Evolutionary conservation across 2,888 invertebrate genomes (phyloP).

Genomic region (Beris chalybata): DNA sequence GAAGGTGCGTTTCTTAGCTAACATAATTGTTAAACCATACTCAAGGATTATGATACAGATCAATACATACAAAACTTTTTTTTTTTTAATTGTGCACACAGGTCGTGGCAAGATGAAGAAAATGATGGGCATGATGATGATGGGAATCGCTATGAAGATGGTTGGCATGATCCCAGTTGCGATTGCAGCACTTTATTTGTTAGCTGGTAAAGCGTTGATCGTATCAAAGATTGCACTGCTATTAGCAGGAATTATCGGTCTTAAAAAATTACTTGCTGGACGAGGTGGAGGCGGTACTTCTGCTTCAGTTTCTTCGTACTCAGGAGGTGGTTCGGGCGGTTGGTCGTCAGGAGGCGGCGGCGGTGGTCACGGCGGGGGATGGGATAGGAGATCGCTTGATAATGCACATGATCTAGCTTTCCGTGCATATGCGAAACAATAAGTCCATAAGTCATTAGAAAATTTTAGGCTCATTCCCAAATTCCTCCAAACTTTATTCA

Average conservation of each 20-base stretch:
- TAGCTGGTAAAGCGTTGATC: conserved; percentile 68
- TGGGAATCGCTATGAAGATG: conserved; percentile 61
- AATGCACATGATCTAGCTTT: conserved; percentile 72
- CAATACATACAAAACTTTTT: background rate
- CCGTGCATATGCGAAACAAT: conserved; percentile 62
- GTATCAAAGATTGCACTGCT: conserved; percentile 68
- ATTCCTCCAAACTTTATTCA: too few species aligned
- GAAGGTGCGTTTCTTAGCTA: conserved; percentile 63
- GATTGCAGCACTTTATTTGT: conserved; percentile 67
- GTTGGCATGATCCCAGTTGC: conserved; percentile 68
- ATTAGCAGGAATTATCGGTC: conserved; percentile 75
- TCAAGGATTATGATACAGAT: background rate
- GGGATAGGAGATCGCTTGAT: conserved; percentile 59
- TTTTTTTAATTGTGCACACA: conserved; percentile 48
- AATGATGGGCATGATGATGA: conserved; percentile 81
- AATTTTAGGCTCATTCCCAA: too few species aligned
- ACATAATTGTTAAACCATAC: conserved; percentile 12
- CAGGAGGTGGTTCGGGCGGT: conserved; percentile 64
- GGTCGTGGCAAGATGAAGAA: conserved; percentile 86
- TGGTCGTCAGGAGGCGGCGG: conserved; percentile 45
- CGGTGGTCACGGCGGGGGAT: conserved; percentile 47
- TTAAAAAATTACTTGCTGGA: conserved; percentile 77
- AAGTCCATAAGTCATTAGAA: conserved; percentile 34
- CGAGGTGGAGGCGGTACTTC: conserved; percentile 62
- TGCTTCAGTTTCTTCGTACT: conserved; percentile 55